phyloP scores from a whole-genome alignment of 1,140 invertebrate genomes.

The Halyomorpha halys region DNA sequence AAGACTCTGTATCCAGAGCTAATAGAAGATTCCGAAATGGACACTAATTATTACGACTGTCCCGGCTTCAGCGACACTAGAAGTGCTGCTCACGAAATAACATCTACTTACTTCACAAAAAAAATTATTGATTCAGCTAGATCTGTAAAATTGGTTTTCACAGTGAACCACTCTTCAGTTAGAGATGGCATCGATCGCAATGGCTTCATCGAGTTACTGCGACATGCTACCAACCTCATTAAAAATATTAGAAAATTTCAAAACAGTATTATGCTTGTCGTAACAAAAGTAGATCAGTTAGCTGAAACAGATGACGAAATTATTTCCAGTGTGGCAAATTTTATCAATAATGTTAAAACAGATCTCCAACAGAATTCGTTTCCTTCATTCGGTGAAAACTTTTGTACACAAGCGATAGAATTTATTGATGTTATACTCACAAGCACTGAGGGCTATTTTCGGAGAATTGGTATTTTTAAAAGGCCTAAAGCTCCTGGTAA shows the following conservation, averaged over 20 bases:
- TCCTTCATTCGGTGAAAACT: neutral
- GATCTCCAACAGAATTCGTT: neutral
- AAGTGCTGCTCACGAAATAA: slow-evolving; percentile 25
- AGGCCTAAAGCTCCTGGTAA: neutral
- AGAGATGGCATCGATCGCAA: neutral
- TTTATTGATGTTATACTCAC: neutral
- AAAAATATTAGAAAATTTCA: slow-evolving; percentile 24
- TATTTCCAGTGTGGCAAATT: neutral
- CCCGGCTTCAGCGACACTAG: slow-evolving; percentile 31
- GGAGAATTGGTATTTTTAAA: neutral
- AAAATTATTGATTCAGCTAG: slow-evolving; percentile 1
- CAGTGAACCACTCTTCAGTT: neutral
- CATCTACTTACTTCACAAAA: slow-evolving; percentile 28
- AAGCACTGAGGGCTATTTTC: neutral
- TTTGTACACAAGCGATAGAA: neutral
- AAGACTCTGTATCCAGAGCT: neutral
- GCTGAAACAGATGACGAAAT: neutral
- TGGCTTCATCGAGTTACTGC: neutral
- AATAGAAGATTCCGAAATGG: slow-evolving; percentile 10
- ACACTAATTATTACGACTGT: slow-evolving; percentile 26
- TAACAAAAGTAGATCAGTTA: slow-evolving; percentile 29
- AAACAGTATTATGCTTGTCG: slow-evolving; percentile 26
- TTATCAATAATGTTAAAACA: neutral
- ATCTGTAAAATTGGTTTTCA: neutral
- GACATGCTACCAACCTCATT: slow-evolving; percentile 22